These are phyloP conservation scores for Clarias magur DNA, from an alignment of 2,113 vertebrate species.

Conservation along the genomic window DNA sequence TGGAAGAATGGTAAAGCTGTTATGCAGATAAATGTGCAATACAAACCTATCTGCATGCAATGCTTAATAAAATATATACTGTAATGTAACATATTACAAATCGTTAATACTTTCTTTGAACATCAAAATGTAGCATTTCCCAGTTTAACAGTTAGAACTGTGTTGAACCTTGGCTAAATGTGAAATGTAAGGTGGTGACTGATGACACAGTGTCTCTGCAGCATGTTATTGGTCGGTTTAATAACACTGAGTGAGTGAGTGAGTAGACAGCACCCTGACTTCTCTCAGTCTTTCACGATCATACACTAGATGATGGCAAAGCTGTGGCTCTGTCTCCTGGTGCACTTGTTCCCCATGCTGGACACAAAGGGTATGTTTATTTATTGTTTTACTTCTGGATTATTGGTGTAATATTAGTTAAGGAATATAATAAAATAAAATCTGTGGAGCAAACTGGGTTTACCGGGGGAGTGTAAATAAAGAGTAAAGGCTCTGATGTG, in stretches of 20 bases:
- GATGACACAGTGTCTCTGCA: not conserved
- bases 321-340: constrained; percentile 1
- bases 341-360: not conserved
- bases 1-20: too few species aligned
- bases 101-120: not conserved
- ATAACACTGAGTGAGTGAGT: too few species aligned
- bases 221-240: not conserved
- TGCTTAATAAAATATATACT: too few species aligned
- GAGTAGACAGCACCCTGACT: not conserved
- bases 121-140: not conserved
- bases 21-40: too few species aligned
- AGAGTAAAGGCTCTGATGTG: not conserved
- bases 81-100: not conserved
- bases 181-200: not conserved
- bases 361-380: not conserved
- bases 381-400: not conserved
- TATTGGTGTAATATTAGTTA: not conserved
- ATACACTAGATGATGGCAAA: not conserved
- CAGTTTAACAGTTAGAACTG: not conserved
- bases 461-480: not conserved
- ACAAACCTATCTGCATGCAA: too few species aligned
- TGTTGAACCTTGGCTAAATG: not conserved
- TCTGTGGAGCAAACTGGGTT: not conserved
- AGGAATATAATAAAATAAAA: not conserved
- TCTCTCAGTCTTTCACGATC: not conserved